phyloP scores from a whole-genome alignment of 2,888 invertebrate genomes.

The Biston stratarius region DNA sequence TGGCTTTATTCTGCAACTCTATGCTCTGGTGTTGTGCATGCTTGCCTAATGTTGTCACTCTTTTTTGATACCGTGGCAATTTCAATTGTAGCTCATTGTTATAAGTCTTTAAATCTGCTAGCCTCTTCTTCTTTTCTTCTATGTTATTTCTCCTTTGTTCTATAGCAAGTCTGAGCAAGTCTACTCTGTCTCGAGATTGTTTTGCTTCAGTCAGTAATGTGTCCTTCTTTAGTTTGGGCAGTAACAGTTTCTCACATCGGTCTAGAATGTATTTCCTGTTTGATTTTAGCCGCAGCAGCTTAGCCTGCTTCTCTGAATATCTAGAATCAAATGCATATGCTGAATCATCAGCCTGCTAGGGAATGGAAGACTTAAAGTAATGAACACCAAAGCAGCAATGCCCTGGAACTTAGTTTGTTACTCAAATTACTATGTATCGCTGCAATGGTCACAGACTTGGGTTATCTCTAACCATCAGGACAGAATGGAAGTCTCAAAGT shows the following conservation, averaged over 20 bases:
- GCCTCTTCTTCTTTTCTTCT: conserved; percentile 64
- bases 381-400: too few relatives aligned
- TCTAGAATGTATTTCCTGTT: conserved; percentile 86
- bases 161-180: conserved; percentile 75
- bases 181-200: conserved; percentile 74
- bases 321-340: conserved; percentile 60
- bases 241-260: conserved; percentile 78
- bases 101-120: conserved; percentile 60
- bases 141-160: conserved; percentile 73
- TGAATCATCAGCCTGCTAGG: not conserved
- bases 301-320: conserved; percentile 88
- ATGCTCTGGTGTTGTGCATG: conserved; percentile 68
- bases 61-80: conserved; percentile 76
- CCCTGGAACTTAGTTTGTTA: not conserved
- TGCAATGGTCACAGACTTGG: too few relatives aligned
- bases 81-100: conserved; percentile 74
- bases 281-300: conserved; percentile 85
- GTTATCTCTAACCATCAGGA: too few relatives aligned
- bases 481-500: too few relatives aligned
- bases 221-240: conserved; percentile 73
- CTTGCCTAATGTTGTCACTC: conserved; percentile 70
- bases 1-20: conserved; percentile 68
- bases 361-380: too few relatives aligned
- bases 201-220: conserved; percentile 74
- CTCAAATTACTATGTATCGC: not conserved